These are phyloP conservation scores for Bacillus rossius DNA, from an alignment of 1,140 invertebrate genomes.

Conservation along the genomic window DNA sequence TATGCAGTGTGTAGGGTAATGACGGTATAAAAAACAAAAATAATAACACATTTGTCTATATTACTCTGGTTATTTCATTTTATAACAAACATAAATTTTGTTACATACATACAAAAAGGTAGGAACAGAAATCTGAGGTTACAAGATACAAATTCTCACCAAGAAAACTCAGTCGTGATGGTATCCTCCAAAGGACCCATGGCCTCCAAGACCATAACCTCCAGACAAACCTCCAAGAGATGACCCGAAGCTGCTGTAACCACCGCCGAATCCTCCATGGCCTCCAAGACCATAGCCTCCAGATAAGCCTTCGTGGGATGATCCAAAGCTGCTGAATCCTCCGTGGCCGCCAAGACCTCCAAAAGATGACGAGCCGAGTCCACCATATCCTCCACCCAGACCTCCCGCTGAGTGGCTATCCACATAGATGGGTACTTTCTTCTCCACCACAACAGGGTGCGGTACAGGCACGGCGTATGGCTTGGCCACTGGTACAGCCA, in stretches of 20 bases:
- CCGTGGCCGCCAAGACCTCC: background rate
- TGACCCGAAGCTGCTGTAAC: background rate
- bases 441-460: background rate
- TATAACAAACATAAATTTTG: no score
- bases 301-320: background rate
- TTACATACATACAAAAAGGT: no score
- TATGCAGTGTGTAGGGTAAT: no score
- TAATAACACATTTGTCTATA: no score
- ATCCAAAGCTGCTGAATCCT: background rate
- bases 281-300: constrained; percentile 6
- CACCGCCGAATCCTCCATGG: background rate
- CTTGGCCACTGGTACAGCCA: background rate
- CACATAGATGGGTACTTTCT: background rate
- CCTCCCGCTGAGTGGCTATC: background rate
- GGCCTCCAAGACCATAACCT: background rate
- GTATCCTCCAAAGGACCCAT: no score
- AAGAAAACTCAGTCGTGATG: no score
- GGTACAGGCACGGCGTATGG: constrained; percentile 2
- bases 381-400: background rate
- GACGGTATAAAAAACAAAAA: no score
- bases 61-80: no score
- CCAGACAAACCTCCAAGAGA: background rate
- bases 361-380: no score
- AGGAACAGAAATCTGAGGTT: no score
- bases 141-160: no score